phyloP scores from a whole-genome alignment of 2,797 vertebrate genomes.

The Bovichtus variegatus region DNA sequence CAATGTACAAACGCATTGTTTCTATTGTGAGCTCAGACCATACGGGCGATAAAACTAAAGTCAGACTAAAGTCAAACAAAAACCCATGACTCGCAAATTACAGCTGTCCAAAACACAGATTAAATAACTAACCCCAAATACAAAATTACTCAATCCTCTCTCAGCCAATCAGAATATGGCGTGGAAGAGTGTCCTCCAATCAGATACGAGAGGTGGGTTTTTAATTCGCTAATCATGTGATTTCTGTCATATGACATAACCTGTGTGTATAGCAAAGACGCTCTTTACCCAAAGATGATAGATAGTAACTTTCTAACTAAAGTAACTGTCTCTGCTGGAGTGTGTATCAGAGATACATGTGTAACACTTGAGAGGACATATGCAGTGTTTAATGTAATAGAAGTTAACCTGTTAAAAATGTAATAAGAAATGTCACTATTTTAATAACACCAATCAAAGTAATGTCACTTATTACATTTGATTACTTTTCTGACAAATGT shows the following conservation, averaged over 20 bases:
- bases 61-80: background rate
- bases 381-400: too few relatives aligned
- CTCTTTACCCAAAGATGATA: too few relatives aligned
- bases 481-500: background rate
- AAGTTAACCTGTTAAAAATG: too few relatives aligned
- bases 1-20: constrained; percentile 56
- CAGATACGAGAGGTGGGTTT: constrained; percentile 6
- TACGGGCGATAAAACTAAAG: background rate
- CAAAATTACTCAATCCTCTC: rapidly evolving
- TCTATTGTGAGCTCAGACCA: background rate
- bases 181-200: constrained; percentile 35
- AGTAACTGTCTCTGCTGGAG: too few relatives aligned
- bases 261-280: too few relatives aligned
- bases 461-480: background rate
- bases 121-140: background rate
- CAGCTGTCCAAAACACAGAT: background rate
- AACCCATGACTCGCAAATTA: background rate
- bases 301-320: too few relatives aligned
- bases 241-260: constrained; percentile 63
- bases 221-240: constrained; percentile 44
- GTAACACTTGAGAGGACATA: too few relatives aligned
- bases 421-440: too few relatives aligned
- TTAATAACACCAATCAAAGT: background rate
- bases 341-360: too few relatives aligned
- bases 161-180: constrained; percentile 34